Percentiles rank a stretch among this genome's conserved stretches.
Evolutionary conservation across 2,888 invertebrate species (phyloP).

Genomic region (Lasioglossum lativentre): DNA sequence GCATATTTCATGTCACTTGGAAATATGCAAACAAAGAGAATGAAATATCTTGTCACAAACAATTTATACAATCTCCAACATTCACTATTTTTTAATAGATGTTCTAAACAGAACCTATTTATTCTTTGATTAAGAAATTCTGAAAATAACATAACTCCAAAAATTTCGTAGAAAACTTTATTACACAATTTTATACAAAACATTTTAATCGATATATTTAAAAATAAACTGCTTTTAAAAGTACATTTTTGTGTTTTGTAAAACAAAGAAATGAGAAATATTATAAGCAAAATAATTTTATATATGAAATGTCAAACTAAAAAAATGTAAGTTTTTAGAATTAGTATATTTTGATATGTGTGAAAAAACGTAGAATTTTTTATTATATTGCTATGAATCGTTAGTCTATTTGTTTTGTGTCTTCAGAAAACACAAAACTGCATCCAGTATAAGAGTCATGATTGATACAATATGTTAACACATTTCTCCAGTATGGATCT

Average conservation of each 20-base stretch:
- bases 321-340: constrained; percentile 24
- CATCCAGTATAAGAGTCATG: constrained; percentile 90
- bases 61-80: not conserved
- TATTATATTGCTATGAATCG: constrained; percentile 7
- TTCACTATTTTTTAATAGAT: not conserved
- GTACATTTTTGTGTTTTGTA: not conserved
- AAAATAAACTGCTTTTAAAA: constrained; percentile 19
- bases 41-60: constrained; percentile 3
- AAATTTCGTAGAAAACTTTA: not conserved
- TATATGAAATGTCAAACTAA: constrained; percentile 8
- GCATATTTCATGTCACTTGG: constrained; percentile 10
- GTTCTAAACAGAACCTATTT: constrained; percentile 15
- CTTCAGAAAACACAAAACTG: constrained; percentile 83
- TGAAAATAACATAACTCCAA: not conserved
- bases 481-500: constrained; percentile 89
- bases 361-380: not conserved
- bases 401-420: constrained; percentile 17
- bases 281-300: not conserved
- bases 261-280: not conserved
- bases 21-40: constrained; percentile 27
- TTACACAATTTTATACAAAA: constrained; percentile 18
- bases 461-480: constrained; percentile 88
- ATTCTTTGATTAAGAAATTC: not conserved
- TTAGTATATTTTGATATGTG: constrained; percentile 21
- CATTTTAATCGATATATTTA: not conserved